Evolutionary conservation across 2,797 vertebrate genomes (phyloP).

Genomic region (Bufotes viridis): DNA sequence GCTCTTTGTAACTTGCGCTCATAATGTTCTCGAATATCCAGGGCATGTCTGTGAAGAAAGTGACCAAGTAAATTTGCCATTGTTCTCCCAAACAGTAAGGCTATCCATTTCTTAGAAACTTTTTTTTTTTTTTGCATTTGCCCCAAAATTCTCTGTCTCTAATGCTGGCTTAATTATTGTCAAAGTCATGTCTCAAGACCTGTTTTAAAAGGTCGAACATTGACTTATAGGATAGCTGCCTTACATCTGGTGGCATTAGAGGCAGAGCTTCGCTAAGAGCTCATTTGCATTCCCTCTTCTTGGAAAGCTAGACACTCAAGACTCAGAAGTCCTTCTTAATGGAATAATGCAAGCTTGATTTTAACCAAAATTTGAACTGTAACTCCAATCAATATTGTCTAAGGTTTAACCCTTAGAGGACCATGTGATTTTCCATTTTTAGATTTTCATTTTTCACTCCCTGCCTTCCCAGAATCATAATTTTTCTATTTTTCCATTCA

Average conservation of each 20-base stretch:
- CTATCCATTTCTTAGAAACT: background rate
- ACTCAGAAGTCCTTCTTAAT: background rate
- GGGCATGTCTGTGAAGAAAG: constrained; percentile 82
- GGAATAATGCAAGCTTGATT: background rate
- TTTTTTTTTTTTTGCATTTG: background rate
- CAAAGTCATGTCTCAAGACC: too few relatives aligned
- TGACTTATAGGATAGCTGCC: too few relatives aligned
- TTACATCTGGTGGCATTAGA: too few relatives aligned
- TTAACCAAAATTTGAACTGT: background rate
- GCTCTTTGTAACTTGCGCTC: constrained; percentile 94
- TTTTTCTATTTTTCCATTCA: too few relatives aligned
- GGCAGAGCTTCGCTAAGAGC: too few relatives aligned
- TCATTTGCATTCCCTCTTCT: background rate
- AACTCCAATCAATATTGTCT: background rate
- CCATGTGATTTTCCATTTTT: too few relatives aligned
- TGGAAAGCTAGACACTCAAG: background rate
- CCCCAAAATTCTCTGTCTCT: background rate
- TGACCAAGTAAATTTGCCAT: background rate
- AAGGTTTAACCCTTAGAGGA: background rate
- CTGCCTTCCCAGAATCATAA: too few relatives aligned
- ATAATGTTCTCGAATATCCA: constrained; percentile 97
- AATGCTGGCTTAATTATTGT: too few relatives aligned
- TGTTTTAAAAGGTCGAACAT: too few relatives aligned
- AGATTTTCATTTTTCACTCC: too few relatives aligned
- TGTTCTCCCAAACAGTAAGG: background rate